These are phyloP conservation scores for Alca torda DNA, from an alignment of 2,797 vertebrate species.

Conservation along the genomic window DNA sequence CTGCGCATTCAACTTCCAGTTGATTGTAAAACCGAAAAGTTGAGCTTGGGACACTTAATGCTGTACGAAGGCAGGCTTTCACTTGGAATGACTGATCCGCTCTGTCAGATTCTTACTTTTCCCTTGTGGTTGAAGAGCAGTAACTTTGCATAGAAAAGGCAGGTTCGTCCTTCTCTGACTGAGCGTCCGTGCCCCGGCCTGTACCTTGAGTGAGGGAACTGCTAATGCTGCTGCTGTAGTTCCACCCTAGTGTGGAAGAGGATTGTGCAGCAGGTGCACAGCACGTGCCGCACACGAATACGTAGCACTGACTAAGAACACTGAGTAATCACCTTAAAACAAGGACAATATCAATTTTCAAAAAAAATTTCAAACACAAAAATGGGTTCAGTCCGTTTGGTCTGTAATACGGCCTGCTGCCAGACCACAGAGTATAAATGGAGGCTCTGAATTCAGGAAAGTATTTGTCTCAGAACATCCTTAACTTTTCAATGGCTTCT, in stretches of 20 bases:
- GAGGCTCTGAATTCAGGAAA: neutral
- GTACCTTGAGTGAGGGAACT: neutral
- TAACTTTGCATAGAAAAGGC: neutral
- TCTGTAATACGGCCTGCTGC: neutral
- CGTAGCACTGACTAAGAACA: neutral
- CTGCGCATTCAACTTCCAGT: neutral
- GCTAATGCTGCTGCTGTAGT: neutral
- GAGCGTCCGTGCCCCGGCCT: accelerated
- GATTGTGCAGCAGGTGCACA: neutral
- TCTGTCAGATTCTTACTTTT: neutral
- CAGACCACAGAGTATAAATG: neutral
- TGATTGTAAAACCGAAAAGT: neutral
- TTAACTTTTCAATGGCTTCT: neutral
- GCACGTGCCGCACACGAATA: accelerated
- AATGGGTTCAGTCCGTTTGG: neutral
- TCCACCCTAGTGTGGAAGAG: neutral
- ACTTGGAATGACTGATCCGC: neutral
- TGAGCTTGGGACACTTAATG: neutral
- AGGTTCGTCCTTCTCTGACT: neutral
- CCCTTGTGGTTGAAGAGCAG: neutral
- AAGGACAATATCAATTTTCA: neutral
- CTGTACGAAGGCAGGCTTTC: neutral
- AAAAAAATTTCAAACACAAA: neutral
- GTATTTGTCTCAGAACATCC: neutral
- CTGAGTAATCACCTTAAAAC: neutral